phyloP scores from a whole-genome alignment of 2,888 invertebrate genomes.

The Venustoraphidia nigricollis region DNA sequence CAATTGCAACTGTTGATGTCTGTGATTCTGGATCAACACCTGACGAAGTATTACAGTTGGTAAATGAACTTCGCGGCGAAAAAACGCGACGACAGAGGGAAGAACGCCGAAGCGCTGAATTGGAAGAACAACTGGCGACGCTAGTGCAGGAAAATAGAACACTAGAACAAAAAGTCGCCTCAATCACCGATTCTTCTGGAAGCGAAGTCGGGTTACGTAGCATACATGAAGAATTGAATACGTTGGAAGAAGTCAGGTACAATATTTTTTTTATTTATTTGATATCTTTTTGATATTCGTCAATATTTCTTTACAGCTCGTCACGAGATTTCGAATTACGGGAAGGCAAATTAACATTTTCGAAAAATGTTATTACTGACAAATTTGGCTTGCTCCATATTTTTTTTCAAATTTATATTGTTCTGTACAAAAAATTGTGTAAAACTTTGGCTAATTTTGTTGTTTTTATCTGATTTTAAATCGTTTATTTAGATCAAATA shows the following conservation, averaged over 20 bases:
- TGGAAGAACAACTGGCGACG: constrained; percentile 61
- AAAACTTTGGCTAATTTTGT: no score
- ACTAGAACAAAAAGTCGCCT: constrained; percentile 46
- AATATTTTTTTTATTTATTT: constrained; percentile 11
- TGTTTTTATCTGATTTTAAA: no score
- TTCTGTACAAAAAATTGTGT: no score
- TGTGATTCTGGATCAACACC: not conserved
- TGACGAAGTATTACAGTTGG: constrained; percentile 33
- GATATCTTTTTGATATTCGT: no score
- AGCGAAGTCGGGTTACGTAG: constrained; percentile 65
- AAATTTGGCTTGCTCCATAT: no score
- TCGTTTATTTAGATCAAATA: no score
- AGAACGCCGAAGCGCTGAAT: constrained; percentile 53
- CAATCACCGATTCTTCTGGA: constrained; percentile 38
- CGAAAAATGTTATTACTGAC: no score
- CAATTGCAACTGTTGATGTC: constrained; percentile 11
- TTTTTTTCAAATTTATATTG: no score
- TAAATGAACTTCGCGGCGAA: constrained; percentile 55
- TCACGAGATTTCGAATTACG: no score
- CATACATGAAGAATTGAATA: constrained; percentile 68
- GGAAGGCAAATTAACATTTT: no score
- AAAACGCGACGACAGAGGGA: constrained; percentile 53
- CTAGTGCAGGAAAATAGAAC: constrained; percentile 54
- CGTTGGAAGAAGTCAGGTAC: constrained; percentile 74
- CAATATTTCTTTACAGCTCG: no score